phyloP scores from a whole-genome alignment of 2,888 invertebrate genomes.

The Tipula lateralis region DNA sequence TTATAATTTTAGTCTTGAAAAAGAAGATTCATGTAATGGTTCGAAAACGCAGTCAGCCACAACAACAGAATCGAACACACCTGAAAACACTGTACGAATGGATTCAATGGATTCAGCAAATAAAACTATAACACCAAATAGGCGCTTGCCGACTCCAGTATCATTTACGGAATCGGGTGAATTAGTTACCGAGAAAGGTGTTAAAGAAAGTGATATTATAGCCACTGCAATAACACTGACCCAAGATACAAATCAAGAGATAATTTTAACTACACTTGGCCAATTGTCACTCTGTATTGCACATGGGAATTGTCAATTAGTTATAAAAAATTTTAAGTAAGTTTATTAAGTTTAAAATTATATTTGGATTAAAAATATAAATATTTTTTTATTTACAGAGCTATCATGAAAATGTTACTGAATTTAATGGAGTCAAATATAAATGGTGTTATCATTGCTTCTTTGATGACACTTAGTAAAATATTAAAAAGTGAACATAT shows the following conservation, averaged over 20 bases:
- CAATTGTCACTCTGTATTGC: constrained; percentile 52
- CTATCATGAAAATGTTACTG: constrained; percentile 69
- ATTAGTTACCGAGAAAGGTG: constrained; percentile 53
- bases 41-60: constrained; percentile 50
- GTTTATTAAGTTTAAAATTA: constrained; percentile 33
- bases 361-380: neutral
- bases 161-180: constrained; percentile 56
- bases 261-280: constrained; percentile 47
- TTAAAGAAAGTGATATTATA: constrained; percentile 51
- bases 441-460: constrained; percentile 67
- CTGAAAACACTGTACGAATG: constrained; percentile 48
- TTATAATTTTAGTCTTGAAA: constrained; percentile 37
- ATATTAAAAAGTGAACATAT: constrained; percentile 74
- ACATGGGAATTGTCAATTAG: constrained; percentile 51
- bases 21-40: constrained; percentile 47
- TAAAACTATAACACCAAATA: constrained; percentile 43
- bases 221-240: constrained; percentile 45
- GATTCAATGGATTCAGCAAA: constrained; percentile 40
- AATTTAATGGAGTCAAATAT: constrained; percentile 58
- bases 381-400: constrained; percentile 47
- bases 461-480: constrained; percentile 77
- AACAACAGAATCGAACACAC: constrained; percentile 52
- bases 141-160: constrained; percentile 47
- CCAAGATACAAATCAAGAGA: constrained; percentile 43
- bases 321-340: constrained; percentile 52